Conservation (phyloP, 1,140 invertebrate genomes). For the Drosophila malerkotliana region DNA sequence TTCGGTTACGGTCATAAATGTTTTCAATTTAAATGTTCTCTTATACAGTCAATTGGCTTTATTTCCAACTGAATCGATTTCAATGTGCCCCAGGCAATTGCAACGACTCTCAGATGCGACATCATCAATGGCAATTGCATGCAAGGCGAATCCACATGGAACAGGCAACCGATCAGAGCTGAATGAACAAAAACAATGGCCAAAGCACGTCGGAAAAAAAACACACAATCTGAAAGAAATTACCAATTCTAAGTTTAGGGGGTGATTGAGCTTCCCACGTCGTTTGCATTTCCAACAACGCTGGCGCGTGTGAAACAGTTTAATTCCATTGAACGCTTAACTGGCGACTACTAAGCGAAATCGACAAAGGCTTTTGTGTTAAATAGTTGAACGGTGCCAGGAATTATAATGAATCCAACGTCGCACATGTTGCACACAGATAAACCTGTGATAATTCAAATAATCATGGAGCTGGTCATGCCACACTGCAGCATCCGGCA, state of each 20-base stretch:
- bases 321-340: conserved; percentile 50
- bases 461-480: conserved; percentile 55
- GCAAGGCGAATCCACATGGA: conserved; percentile 24
- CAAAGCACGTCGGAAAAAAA: conserved; percentile 6
- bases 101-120: conserved; percentile 28
- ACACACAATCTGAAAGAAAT: conserved; percentile 48
- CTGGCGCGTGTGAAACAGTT: conserved; percentile 28
- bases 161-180: conserved; percentile 46
- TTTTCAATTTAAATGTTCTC: conserved; percentile 51
- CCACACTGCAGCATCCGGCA: conserved; percentile 56
- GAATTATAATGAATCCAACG: conserved; percentile 58
- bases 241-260: conserved; percentile 43
- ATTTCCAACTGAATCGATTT: conserved; percentile 70
- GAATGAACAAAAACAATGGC: conserved; percentile 63
- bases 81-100: conserved; percentile 41
- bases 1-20: conserved; percentile 48
- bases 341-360: conserved; percentile 27
- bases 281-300: neutral
- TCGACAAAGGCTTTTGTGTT: conserved; percentile 48
- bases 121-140: conserved; percentile 35
- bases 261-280: neutral
- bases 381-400: conserved; percentile 56
- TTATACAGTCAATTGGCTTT: conserved; percentile 60
- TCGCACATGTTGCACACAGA: conserved; percentile 44
- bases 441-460: conserved; percentile 76